Base-by-base conservation (phyloP, 2,797 vertebrate genomes). In the Urosaurus nigricauda region DNA sequence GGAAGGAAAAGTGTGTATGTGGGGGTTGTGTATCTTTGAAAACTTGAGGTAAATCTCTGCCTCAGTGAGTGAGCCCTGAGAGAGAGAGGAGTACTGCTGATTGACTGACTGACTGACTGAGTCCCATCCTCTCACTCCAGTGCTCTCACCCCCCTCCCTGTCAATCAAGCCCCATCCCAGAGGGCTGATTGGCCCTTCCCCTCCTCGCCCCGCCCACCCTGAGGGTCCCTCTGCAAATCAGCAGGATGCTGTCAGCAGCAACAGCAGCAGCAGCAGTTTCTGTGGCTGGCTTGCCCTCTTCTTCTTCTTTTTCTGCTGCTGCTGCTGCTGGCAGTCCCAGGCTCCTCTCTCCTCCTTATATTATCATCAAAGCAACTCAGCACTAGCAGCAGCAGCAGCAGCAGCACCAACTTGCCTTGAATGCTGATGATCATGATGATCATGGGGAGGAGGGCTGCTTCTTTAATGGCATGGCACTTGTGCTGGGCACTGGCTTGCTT, bases 391-490 rank as follows among this genome's bases (percentile, higher is more conserved):
- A n/a, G n/a, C n/a, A n/a, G n/a, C n/a, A n/a, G n/a, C n/a, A n/a
- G n/a, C n/a, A n/a, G n/a, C n/a, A 78, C 80, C 89, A 90, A 75
- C 95, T 58, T 89, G 47, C 47, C 47, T 7, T 51, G 47, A 5
- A 94, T 96, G 91, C 93, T 95, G 96, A 95, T 51, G 6, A 95
- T 96, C 97, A 94, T 96, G 96, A 94, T 95, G 96, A 97, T 95
- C 97, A 99, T 98, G 98, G 97, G 97, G 96, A 96, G n/a, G n/a
- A n/a, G n/a, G n/a, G n/a, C 97, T 96, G 97, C 96, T 94, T 96
- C 96, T 96, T 97, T 97, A n/a, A n/a, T n/a, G 96, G 95, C 96
- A 95, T 97, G 97, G 97, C 97, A 97, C 96, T 96, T 98, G 93
- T 98, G 97, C 95, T 95, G 98, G 97, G 96, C 98, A 94, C 93